Evolutionary conservation across 2,797 vertebrate genomes (phyloP).

Genomic region (Acropternis orthonyx): DNA sequence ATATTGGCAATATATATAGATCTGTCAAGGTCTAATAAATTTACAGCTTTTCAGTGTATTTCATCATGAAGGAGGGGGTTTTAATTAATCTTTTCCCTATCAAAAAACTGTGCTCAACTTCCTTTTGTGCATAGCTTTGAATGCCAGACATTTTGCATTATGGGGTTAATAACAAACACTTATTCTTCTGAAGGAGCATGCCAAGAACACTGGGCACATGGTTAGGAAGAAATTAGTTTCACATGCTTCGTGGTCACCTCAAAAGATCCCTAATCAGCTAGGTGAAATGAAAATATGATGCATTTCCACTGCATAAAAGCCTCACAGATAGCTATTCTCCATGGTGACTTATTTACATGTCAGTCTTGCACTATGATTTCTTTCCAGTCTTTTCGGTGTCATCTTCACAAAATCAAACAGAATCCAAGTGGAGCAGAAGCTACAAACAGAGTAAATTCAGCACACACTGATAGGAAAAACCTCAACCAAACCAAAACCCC

Average conservation of each 20-base stretch:
- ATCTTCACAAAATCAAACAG: slow-evolving; percentile 62
- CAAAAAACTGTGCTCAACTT: neutral
- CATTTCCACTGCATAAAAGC: slow-evolving; percentile 45
- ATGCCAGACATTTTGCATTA: slow-evolving; percentile 47
- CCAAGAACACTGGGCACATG: slow-evolving; percentile 43
- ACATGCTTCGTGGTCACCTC: slow-evolving; percentile 37
- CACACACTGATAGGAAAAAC: neutral
- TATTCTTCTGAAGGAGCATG: slow-evolving; percentile 41
- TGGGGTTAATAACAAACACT: slow-evolving; percentile 60
- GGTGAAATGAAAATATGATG: slow-evolving; percentile 52
- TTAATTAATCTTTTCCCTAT: neutral
- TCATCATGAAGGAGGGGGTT: neutral
- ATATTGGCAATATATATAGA: neutral
- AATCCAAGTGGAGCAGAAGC: slow-evolving; percentile 50
- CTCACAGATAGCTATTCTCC: slow-evolving; percentile 51
- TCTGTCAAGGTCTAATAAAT: neutral
- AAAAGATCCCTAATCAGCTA: slow-evolving; percentile 47
- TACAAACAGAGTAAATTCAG: slow-evolving; percentile 65
- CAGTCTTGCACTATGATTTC: slow-evolving; percentile 59
- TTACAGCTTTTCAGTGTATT: neutral
- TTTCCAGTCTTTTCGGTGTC: slow-evolving; percentile 56
- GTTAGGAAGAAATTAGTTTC: slow-evolving; percentile 43
- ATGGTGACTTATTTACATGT: slow-evolving; percentile 46
- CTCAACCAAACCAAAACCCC: neutral
- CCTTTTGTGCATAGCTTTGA: neutral